phyloP scores from a whole-genome alignment of 1,140 invertebrate species.

The Andricus grossulariae region DNA sequence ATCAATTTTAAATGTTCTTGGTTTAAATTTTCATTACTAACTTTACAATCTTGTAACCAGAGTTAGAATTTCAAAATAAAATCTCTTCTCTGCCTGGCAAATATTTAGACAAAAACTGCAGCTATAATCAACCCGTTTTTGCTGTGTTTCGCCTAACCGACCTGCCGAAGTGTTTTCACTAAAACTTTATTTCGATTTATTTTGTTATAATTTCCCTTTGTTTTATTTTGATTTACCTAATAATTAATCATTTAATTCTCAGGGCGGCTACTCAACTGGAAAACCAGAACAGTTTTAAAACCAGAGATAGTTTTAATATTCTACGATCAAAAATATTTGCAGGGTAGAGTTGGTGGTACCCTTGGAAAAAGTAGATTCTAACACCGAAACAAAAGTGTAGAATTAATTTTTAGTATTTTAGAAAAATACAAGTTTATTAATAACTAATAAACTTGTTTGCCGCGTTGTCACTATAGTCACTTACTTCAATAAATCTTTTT shows the following conservation, averaged over 20 bases:
- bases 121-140: conserved; percentile 7
- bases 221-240: not conserved
- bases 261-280: not conserved
- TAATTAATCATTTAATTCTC: conserved; percentile 4
- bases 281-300: too few species aligned
- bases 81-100: not conserved
- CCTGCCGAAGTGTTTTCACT: conserved; percentile 14
- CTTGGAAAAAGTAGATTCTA: too few species aligned
- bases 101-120: not conserved
- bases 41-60: not conserved
- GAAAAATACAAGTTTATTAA: too few species aligned
- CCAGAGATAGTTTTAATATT: too few species aligned
- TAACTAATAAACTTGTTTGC: too few species aligned
- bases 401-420: too few species aligned
- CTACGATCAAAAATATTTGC: too few species aligned
- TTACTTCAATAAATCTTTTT: too few species aligned
- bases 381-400: too few species aligned
- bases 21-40: conserved; percentile 11
- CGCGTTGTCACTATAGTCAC: too few species aligned
- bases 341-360: too few species aligned
- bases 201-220: not conserved
- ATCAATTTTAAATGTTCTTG: conserved; percentile 31
- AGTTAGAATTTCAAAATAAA: not conserved
- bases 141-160: conserved; percentile 27
- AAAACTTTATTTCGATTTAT: not conserved